Evolutionary conservation across 1,140 invertebrate species (phyloP).

Genomic region (Drosophila albomicans): DNA sequence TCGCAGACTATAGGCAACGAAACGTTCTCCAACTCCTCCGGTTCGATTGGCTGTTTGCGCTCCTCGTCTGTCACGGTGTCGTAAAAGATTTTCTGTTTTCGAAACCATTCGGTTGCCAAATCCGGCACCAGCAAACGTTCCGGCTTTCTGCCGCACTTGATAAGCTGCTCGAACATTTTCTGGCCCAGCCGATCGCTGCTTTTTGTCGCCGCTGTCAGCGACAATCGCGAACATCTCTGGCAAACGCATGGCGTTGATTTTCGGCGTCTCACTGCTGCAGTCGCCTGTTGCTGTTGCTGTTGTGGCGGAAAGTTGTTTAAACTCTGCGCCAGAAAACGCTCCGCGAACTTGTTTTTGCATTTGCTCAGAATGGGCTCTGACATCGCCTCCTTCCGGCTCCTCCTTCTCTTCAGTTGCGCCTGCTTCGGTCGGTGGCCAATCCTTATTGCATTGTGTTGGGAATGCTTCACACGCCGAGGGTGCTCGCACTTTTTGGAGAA

Average conservation of each 20-base stretch:
- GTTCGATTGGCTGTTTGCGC: background rate
- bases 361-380: background rate
- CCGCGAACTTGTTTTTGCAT: background rate
- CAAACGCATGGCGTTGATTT: conserved; percentile 10
- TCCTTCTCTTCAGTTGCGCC: background rate
- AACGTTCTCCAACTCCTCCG: background rate
- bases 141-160: conserved; percentile 16
- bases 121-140: conserved; percentile 70
- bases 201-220: background rate
- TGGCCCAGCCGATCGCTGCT: background rate
- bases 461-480: conserved; percentile 9
- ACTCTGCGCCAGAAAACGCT: conserved; percentile 31
- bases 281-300: background rate
- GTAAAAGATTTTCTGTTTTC: conserved; percentile 62
- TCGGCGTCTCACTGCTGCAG: background rate
- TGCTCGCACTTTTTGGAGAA: conserved; percentile 24
- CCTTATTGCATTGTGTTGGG: background rate
- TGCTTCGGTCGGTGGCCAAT: no score
- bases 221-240: background rate
- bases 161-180: conserved; percentile 50
- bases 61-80: conserved; percentile 44
- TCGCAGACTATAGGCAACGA: background rate
- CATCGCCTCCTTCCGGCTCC: background rate
- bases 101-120: conserved; percentile 73
- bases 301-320: conserved; percentile 49